Evolutionary conservation across 2,113 vertebrate genomes (phyloP).

Genomic region (Trematomus loennbergii): DNA sequence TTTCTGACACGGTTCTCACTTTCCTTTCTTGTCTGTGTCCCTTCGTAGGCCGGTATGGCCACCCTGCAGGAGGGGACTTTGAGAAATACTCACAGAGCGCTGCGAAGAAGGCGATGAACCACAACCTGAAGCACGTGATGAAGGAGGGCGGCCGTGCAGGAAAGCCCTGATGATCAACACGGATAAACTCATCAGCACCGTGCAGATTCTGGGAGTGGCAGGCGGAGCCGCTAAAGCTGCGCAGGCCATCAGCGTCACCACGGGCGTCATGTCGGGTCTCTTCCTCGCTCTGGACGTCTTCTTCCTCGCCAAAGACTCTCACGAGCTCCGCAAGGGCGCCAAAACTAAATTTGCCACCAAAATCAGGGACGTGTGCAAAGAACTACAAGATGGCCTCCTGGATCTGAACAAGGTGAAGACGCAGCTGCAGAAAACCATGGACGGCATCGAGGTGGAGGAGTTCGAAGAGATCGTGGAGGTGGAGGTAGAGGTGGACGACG

Average conservation of each 20-base stretch:
- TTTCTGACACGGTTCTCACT: neutral
- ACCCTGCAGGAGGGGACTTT: conserved; percentile 80
- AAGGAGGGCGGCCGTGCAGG: conserved; percentile 79
- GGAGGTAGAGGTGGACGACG: conserved; percentile 71
- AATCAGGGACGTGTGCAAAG: conserved; percentile 74
- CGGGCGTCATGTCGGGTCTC: conserved; percentile 78
- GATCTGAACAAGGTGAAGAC: conserved; percentile 80
- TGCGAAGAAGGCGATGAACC: conserved; percentile 76
- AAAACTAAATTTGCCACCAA: conserved; percentile 81
- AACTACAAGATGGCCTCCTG: conserved; percentile 77
- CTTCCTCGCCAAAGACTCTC: conserved; percentile 82
- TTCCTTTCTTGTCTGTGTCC: conserved; percentile 5
- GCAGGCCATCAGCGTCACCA: conserved; percentile 76
- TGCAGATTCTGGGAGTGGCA: conserved; percentile 68
- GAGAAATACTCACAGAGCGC: conserved; percentile 77
- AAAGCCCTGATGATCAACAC: conserved; percentile 77
- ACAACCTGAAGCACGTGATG: conserved; percentile 79
- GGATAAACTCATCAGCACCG: conserved; percentile 75
- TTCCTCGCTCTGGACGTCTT: conserved; percentile 83
- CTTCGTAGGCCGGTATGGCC: conserved; percentile 77
- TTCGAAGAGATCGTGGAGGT: conserved; percentile 75
- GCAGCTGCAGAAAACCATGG: conserved; percentile 82
- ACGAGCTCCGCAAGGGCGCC: conserved; percentile 80
- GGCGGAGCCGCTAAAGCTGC: conserved; percentile 68
- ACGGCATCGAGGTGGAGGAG: conserved; percentile 81